Evolutionary conservation across 2,113 vertebrate genomes (phyloP).

Genomic region (Falco punctatus): DNA sequence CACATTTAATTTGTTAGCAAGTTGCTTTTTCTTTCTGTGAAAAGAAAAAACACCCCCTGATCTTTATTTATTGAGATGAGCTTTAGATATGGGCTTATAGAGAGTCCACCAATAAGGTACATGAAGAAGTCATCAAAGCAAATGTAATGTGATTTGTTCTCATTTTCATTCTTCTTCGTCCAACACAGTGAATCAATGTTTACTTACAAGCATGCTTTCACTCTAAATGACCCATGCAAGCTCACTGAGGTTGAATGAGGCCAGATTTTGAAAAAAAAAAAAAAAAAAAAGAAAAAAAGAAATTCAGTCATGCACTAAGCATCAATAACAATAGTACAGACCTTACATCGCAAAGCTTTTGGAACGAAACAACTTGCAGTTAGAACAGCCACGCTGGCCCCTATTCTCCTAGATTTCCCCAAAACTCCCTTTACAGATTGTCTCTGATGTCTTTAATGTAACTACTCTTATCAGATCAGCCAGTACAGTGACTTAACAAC

Average conservation of each 20-base stretch:
- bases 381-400: background rate
- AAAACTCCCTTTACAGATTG: background rate
- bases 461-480: background rate
- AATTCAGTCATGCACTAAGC: background rate
- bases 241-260: slow-evolving; percentile 53
- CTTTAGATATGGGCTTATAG: background rate
- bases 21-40: background rate
- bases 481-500: background rate
- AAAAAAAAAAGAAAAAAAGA: background rate
- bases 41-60: background rate
- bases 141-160: slow-evolving; percentile 41
- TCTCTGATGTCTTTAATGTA: background rate
- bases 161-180: slow-evolving; percentile 40
- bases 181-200: slow-evolving; percentile 34
- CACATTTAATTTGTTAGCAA: background rate
- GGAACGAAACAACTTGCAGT: background rate
- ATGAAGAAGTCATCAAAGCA: background rate
- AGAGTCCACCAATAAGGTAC: background rate
- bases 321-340: background rate
- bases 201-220: slow-evolving; percentile 51
- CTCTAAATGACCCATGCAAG: slow-evolving; percentile 51
- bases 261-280: background rate
- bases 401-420: background rate
- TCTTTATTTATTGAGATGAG: background rate
- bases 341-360: background rate